Evolutionary conservation across 2,888 invertebrate species (phyloP).

Genomic region (Conomelus anceps): DNA sequence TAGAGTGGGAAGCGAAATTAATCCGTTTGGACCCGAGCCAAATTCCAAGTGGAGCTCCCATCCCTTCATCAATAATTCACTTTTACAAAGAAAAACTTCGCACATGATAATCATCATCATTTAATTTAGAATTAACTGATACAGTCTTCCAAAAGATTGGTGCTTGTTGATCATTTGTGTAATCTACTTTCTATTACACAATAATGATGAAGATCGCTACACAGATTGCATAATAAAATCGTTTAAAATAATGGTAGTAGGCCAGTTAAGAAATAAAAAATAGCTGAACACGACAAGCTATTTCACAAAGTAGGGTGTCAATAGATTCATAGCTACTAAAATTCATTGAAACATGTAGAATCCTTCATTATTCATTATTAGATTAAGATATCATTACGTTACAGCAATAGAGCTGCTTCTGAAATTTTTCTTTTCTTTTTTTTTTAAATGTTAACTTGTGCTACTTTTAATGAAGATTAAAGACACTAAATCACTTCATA

Average conservation of each 20-base stretch:
- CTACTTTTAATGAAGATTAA: no score
- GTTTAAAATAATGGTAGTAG: background rate
- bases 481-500: no score
- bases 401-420: background rate
- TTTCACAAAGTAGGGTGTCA: background rate
- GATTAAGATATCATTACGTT: background rate
- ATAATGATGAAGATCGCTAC: background rate
- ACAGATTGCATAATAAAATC: background rate
- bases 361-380: no score
- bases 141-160: background rate
- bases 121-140: background rate
- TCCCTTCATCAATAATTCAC: background rate
- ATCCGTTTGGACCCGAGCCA: background rate
- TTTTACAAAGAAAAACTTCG: background rate
- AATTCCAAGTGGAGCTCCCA: background rate
- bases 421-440: no score
- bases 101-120: background rate
- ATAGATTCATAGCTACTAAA: background rate
- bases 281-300: background rate
- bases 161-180: background rate
- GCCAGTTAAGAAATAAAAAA: background rate
- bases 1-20: background rate
- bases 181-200: background rate
- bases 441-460: no score
- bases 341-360: no score